A percentile compares a stretch with the other conserved stretches of the same genome.
phyloP scores from a whole-genome alignment of 1,140 invertebrate genomes.

The Mercenaria mercenaria region DNA sequence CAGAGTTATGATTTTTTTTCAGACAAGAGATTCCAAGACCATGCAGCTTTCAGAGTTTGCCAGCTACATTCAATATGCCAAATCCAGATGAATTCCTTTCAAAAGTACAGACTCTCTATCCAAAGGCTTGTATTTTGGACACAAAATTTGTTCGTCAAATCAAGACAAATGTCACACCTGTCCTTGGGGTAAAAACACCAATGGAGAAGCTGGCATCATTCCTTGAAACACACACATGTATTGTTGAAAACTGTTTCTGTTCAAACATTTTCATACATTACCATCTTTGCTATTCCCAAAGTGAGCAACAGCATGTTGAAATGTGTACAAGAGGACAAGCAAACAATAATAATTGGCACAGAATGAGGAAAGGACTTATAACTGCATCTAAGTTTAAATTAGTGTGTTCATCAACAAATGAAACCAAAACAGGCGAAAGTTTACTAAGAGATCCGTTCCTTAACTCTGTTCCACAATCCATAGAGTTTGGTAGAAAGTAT shows the following conservation, averaged over 20 bases:
- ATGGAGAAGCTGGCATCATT: constrained; percentile 9
- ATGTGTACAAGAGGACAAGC: background rate
- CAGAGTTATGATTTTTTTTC: background rate
- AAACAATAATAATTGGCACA: background rate
- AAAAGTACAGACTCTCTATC: background rate
- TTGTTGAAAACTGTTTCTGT: background rate
- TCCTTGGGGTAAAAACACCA: background rate
- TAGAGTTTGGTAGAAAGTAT: constrained; percentile 3
- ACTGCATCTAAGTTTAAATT: background rate
- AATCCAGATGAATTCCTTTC: background rate
- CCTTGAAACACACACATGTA: background rate
- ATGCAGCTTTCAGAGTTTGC: background rate
- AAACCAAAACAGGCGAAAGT: too few species aligned
- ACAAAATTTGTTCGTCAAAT: background rate
- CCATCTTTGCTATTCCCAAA: background rate
- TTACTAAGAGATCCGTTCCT: background rate
- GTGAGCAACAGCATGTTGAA: constrained; percentile 3
- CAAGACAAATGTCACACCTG: background rate
- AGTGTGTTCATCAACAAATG: too few species aligned
- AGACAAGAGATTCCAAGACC: background rate
- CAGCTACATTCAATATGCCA: background rate
- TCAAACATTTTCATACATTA: background rate
- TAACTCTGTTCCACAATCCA: background rate
- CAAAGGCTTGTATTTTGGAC: background rate
- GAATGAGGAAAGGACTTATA: background rate